Base-by-base conservation (phyloP, 2,888 invertebrate species). In the Cerceris ruficornis region DNA sequence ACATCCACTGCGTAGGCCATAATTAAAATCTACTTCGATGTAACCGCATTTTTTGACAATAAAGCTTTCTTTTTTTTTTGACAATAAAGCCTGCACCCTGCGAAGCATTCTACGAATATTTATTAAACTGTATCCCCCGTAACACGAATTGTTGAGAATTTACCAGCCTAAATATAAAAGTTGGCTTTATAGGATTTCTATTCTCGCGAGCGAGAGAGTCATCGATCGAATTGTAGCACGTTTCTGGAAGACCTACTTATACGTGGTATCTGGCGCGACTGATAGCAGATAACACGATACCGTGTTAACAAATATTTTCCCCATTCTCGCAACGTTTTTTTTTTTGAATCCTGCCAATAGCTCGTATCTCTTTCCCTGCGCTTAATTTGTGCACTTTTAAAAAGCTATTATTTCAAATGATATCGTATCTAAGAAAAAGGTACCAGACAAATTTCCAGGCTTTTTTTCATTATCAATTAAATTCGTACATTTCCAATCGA, bases 241-340 rank as follows among this genome's bases (percentile, higher is more conserved):
- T 42, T 43, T 62, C 54, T 14, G 17, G n/a, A 43, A 74, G 54
- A 66, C 68, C 60, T 65, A 69, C 57, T 71, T 75, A 28, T 60
- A 14, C 52, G 14, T 15, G 61, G 49, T 71, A 76, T 78, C 75
- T 69, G 28, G 14, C 28, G 9, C 17, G 14, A 8, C 54, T 61
- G 76, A 71, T 71, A 69, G 71, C 43, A 17, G 15, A 41, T 65
- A 65, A 54, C 65, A 54, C 46, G 61, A 39, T 52, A 55, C 50
- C 42, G 43, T 13, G 57, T 17, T 39, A 13, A 57, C 8, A 68
- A 64, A 68, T 66, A 52, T 54, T 68, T 39, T 52, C 14, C 9
- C 15, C 2, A 8, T 46, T 6, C 17, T 43, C 5, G 15, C 6
- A 13, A 17, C 7, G 14, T 9, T 17, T 11, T 5, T 41, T 60